Percentiles rank a stretch among this genome's conserved stretches.
These are phyloP conservation scores for Branchellion lobata DNA, from an alignment of 2,888 invertebrate species.

Conservation along the genomic window DNA sequence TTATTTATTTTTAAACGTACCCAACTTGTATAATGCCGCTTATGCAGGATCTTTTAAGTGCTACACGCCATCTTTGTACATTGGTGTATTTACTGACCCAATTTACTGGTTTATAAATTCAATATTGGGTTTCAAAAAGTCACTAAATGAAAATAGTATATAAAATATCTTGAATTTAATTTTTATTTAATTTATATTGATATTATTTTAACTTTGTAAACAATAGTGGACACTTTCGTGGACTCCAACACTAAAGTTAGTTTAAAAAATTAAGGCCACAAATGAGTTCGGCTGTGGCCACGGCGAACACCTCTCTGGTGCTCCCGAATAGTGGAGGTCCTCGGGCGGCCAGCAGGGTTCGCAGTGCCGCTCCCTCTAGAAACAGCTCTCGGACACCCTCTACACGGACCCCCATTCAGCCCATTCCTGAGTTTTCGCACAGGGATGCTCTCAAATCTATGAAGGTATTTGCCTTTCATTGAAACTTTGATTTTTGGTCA, in stretches of 20 bases:
- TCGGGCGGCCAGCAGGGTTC: constrained; percentile 20
- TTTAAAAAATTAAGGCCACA: background rate
- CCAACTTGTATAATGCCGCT: too few species aligned
- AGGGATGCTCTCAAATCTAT: constrained; percentile 5
- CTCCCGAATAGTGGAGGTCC: constrained; percentile 4
- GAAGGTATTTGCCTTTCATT: background rate
- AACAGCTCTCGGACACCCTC: constrained; percentile 26
- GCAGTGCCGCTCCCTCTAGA: constrained; percentile 25
- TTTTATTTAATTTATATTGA: background rate
- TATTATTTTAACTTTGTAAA: background rate
- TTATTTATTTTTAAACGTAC: too few species aligned
- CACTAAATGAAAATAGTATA: background rate
- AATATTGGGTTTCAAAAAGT: background rate
- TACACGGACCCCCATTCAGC: constrained; percentile 17
- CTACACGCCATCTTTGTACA: constrained; percentile 3
- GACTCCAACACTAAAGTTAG: background rate
- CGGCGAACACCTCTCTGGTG: constrained; percentile 16
- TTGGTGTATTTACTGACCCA: background rate
- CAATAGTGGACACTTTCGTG: background rate
- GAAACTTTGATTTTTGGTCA: too few species aligned
- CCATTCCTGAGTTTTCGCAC: constrained; percentile 32
- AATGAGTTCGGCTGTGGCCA: constrained; percentile 42
- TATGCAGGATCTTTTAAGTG: constrained; percentile 3
- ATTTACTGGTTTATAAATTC: background rate
- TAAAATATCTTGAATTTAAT: background rate